A percentile compares a stretch with the other conserved stretches of the same genome.
Evolutionary conservation across 2,797 vertebrate genomes (phyloP).

Genomic region (Gephyroberyx darwinii): DNA sequence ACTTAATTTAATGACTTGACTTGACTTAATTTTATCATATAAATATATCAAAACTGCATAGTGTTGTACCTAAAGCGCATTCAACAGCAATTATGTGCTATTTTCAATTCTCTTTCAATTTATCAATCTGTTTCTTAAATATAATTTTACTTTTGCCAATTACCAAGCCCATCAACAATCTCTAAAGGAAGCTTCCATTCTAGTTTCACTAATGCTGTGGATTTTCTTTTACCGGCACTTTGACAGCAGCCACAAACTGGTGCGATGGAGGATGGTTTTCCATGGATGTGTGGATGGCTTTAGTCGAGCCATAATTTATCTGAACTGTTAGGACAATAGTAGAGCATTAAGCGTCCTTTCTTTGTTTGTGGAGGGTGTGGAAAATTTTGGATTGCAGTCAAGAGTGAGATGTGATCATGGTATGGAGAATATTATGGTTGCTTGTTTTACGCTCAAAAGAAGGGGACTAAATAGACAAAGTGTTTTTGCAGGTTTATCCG

Average conservation of each 20-base stretch:
- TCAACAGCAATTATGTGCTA: no score
- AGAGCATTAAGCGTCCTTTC: constrained; percentile 30
- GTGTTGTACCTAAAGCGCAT: no score
- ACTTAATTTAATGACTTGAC: no score
- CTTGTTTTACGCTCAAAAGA: constrained; percentile 21
- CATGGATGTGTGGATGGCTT: constrained; percentile 27
- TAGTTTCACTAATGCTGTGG: no score
- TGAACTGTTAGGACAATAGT: constrained; percentile 32
- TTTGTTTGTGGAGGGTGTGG: constrained; percentile 14
- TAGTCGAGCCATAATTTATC: constrained; percentile 18
- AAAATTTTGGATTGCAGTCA: constrained; percentile 33
- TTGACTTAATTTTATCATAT: no score
- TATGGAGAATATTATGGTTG: constrained; percentile 36
- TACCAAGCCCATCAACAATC: no score
- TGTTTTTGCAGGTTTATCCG: constrained; percentile 14
- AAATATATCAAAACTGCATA: no score
- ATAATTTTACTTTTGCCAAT: no score
- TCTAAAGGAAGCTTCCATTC: no score
- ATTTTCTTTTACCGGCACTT: constrained; percentile 28
- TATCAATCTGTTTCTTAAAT: no score
- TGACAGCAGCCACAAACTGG: constrained; percentile 40
- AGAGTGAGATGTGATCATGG: constrained; percentile 37
- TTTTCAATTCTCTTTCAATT: no score
- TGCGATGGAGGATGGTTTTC: constrained; percentile 36
- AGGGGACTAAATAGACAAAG: constrained; percentile 15